phyloP scores from a whole-genome alignment of 2,888 invertebrate genomes.

The Netelia virgata region DNA sequence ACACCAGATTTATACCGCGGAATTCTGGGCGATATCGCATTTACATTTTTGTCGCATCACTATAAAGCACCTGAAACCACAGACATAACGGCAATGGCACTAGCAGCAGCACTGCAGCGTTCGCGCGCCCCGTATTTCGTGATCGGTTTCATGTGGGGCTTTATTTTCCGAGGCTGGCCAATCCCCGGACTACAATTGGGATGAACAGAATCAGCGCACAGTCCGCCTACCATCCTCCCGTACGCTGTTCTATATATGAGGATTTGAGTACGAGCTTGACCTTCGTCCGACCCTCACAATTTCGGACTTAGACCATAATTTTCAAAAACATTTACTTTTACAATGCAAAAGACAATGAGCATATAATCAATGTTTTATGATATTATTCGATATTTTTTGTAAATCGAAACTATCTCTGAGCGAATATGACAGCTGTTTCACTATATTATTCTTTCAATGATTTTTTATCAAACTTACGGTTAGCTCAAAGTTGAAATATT shows the following conservation, averaged over 20 bases:
- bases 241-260: neutral
- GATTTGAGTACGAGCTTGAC: too few relatives aligned
- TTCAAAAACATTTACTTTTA: too few relatives aligned
- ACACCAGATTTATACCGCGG: conserved; percentile 83
- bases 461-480: too few relatives aligned
- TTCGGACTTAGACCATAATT: too few relatives aligned
- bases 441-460: too few relatives aligned
- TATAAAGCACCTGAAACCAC: conserved; percentile 80
- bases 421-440: too few relatives aligned
- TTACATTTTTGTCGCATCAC: conserved; percentile 85
- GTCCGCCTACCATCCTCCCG: conserved; percentile 16
- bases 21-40: conserved; percentile 83
- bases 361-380: too few relatives aligned
- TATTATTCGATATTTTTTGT: too few relatives aligned
- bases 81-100: conserved; percentile 41
- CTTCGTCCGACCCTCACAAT: too few relatives aligned
- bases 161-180: conserved; percentile 70
- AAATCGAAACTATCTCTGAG: too few relatives aligned
- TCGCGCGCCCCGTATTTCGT: conserved; percentile 77
- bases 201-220: conserved; percentile 41
- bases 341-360: too few relatives aligned
- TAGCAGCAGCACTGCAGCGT: conserved; percentile 63
- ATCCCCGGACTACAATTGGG: conserved; percentile 36
- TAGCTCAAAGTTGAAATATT: too few relatives aligned
- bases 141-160: conserved; percentile 74